Base-by-base conservation (phyloP, 2,113 vertebrate species). In the Corythoichthys haematopterus region DNA sequence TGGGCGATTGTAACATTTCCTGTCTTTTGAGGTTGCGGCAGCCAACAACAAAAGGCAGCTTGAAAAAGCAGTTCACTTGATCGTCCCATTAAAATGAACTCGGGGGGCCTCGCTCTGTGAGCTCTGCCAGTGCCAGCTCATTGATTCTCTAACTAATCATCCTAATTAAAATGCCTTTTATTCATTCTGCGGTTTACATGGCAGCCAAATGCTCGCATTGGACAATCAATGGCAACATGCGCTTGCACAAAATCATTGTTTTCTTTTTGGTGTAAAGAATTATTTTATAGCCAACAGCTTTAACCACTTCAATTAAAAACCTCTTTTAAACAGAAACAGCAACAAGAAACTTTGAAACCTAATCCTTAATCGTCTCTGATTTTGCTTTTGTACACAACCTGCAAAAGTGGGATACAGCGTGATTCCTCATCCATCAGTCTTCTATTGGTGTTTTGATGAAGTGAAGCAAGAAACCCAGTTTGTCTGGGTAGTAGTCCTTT, bases 91-190 rank as follows among this genome's bases (percentile, higher is more conserved):
- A 87, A 57, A 78, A 71, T 80, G 69, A 84, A 76, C 80, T 66
- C 68, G 11, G 52, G 52, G 52, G 20, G 28, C 13, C 0, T 5
- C 72, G 84, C 76, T 59, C 57, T 73, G 66, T 84, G 71, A 82
- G 83, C 76, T 76, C 69, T 69, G 72, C 78, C 77, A 73, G 85
- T 83, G 83, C 83, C 86, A 88, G 86, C 82, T 84, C 84, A 90
- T 88, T 90, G 87, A 90, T 90, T 88, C 75, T 74, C 81, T 85
- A 87, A 86, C 87, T 88, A 88, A 85, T 89, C 82, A 66, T 82
- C 74, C 80, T 87, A 87, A 90, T 88, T 87, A 87, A 89, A 88
- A 87, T 76, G 84, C 86, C 80, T 89, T 87, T 88, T 84, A 83
- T 81, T 88, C 82, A 78, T 85, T 80, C 85, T 28, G 78, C 60